Evolutionary conservation across 2,888 invertebrate species (phyloP), one percentile per base, ranked within the genome.

Genomic region (Lacanobia wlatinum): DNA sequence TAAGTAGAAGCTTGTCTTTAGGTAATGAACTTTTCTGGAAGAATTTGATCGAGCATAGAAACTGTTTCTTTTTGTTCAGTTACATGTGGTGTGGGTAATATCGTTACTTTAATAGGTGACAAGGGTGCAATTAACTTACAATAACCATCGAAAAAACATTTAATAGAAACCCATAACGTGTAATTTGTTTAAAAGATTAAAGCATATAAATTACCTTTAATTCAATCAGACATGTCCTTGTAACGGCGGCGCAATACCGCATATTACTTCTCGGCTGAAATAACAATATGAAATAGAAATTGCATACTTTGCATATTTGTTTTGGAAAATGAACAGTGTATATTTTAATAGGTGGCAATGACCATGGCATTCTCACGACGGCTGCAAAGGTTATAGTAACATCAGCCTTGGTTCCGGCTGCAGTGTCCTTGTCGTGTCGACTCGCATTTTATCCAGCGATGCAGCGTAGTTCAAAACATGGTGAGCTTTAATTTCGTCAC

Each of bases 341-440:
- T 68, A 65, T 70, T 68, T 63, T 65, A 68, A 56, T 64, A 50
- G 63, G 48, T 68, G 56, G 67, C 62, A 60, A 61, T 75, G 77
- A 48, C 81, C 79, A 63, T 82, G 83, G 66, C 72, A 82, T 76
- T 74, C 75, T 60, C 21, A 55, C 70, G 77, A 70, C 50, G 34
- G 38, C 18, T 63, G 40, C 46, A 62, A 78, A 76, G 71, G 66
- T 73, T 72, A 71, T 60, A 64, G 53, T 59, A 28, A 58, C 38
- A 64, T 48, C 69, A 82, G 78, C 87, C 84, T 86, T 85, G 64
- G 69, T 73, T 76, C 48, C 67, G 76, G 72, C 78, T 78, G 85
- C 80, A 82, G 66, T 82, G 88, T 86, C 89, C 89, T 88, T 88
- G 88, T 59, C 75, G 80, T 84, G 82, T 71, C 64, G 68, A n/a